Base-by-base conservation (phyloP, 1,140 invertebrate species). In the Littorina saxatilis region DNA sequence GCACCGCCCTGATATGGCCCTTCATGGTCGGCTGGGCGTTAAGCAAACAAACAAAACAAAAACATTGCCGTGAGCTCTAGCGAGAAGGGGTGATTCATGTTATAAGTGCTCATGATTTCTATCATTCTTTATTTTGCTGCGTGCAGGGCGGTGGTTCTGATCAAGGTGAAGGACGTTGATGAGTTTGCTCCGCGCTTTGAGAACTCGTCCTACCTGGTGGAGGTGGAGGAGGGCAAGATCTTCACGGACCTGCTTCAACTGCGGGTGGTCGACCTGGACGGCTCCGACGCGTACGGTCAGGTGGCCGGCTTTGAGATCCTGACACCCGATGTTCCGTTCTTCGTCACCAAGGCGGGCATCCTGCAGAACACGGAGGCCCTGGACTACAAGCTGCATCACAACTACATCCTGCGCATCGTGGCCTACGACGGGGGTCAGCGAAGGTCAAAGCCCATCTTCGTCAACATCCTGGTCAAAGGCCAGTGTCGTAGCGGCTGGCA, bases 261-360 rank as follows among this genome's bases (percentile, higher is more conserved):
- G 0, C 96, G 97, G 88, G 98, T 98, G 0, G 95, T 95, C 0
- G 98, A 99, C 89, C 94, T 96, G 47, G 98, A 99, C 91, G 97
- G 97, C 90, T 98, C 97, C 1, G 96, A 96, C 20, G 95, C 97
- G 84, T 98, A 96, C 91, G 96, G 97, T 5, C 96, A 98, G 89
- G 97, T 99, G 35, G 99, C 98, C 95, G 97, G 97, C 90, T 99
- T 99, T 93, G 96, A 98, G 90, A 98, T 99, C 82, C 92, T 98
- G 1, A 97, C 96, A 0, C 94, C 94, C 43, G 87, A 89, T 78
- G 91, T 90, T 88, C 98, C 98, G 0, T 99, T 99, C 91, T 94
- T 95, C 58, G 97, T 99, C 89, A 96, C 98, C 92, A 96, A 96
- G 88, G 96, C 98, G 90, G 97, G 97, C 94, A 95, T 95, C 17